Evolutionary conservation across 2,113 vertebrate genomes (phyloP).

Genomic region (Cephalopterus ornatus): DNA sequence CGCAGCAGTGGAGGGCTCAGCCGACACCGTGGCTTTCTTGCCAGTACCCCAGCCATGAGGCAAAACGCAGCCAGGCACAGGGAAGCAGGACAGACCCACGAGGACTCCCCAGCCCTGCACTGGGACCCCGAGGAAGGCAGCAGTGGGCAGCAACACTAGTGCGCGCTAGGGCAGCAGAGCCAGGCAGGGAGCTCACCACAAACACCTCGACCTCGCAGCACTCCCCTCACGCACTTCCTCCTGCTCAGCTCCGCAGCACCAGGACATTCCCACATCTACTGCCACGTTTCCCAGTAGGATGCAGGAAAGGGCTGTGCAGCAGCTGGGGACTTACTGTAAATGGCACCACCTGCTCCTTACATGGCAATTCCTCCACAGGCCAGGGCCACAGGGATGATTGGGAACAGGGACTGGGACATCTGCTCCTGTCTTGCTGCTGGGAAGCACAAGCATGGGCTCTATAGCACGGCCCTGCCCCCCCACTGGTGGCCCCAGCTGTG

Average conservation of each 20-base stretch:
- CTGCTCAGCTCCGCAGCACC: background rate
- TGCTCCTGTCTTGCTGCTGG: background rate
- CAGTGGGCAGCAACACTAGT: accelerated
- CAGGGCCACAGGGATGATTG: background rate
- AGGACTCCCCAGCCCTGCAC: background rate
- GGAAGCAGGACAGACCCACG: background rate
- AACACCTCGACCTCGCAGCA: background rate
- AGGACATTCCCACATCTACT: background rate
- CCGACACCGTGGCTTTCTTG: accelerated
- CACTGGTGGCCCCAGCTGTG: accelerated
- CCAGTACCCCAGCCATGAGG: accelerated
- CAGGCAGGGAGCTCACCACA: accelerated
- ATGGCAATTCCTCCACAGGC: background rate
- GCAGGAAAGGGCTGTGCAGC: conserved; percentile 2
- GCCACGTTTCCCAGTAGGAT: background rate
- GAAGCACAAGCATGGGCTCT: background rate
- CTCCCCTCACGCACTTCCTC: background rate
- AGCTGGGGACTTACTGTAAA: conserved; percentile 70
- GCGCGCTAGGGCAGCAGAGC: accelerated
- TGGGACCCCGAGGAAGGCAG: accelerated
- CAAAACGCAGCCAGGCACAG: background rate
- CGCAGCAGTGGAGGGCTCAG: accelerated
- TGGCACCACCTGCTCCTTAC: conserved; percentile 60
- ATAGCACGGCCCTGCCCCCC: background rate
- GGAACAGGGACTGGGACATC: background rate